Conservation (phyloP, 2,113 vertebrate species). For the Oryzias curvinotus region DNA sequence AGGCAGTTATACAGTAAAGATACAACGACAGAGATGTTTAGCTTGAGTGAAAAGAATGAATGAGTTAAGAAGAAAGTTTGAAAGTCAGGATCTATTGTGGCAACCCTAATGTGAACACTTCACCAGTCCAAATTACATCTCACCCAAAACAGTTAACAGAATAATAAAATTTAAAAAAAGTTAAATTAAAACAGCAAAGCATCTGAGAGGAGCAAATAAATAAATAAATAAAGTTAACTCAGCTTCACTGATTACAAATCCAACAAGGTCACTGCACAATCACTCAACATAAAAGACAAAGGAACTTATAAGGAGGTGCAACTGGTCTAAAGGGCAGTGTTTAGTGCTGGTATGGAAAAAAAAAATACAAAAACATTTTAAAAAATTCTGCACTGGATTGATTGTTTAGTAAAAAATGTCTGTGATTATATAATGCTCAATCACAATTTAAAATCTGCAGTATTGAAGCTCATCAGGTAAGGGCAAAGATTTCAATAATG, state of each 20-base stretch:
- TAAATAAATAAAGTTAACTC: constrained; percentile 10
- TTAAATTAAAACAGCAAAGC: constrained; percentile 75
- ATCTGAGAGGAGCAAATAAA: constrained; percentile 67
- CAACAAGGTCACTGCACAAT: constrained; percentile 83
- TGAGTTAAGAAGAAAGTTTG: not conserved
- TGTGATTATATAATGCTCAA: constrained; percentile 26
- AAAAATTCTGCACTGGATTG: no score
- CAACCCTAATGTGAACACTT: constrained; percentile 97
- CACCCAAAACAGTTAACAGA: constrained; percentile 79
- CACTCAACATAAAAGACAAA: constrained; percentile 80
- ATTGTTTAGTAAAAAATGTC: not conserved
- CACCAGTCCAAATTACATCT: constrained; percentile 91
- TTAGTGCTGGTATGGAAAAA: no score
- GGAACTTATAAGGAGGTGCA: constrained; percentile 76
- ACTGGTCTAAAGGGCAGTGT: constrained; percentile 73
- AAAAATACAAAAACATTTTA: no score
- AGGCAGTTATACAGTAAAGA: not conserved
- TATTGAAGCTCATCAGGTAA: constrained; percentile 43
- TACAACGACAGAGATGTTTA: constrained; percentile 3
- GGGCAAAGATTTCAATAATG: not conserved
- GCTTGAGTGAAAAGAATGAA: not conserved
- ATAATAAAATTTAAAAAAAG: constrained; percentile 36
- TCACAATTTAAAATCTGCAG: not conserved
- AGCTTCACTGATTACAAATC: constrained; percentile 38
- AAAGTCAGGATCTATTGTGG: constrained; percentile 84